A percentile compares a stretch with the other conserved stretches of the same genome.
These are phyloP conservation scores for Ceratothoa steindachneri DNA, from an alignment of 2,888 invertebrate genomes.

Conservation along the genomic window DNA sequence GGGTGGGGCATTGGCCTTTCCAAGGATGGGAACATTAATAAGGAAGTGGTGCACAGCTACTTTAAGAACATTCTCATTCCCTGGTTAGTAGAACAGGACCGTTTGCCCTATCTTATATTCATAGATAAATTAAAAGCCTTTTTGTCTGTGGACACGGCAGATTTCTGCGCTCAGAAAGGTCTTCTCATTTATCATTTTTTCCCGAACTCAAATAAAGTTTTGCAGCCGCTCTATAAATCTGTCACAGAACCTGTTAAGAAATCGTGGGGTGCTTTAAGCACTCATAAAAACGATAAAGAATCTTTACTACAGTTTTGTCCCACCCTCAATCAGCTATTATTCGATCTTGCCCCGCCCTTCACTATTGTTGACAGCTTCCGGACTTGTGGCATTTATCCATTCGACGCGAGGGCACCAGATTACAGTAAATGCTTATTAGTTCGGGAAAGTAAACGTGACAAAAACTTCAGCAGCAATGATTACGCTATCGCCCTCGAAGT, in stretches of 20 bases:
- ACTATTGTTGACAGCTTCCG: neutral
- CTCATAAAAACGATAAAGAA: constrained; percentile 4
- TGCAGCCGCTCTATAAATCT: neutral
- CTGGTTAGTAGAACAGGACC: neutral
- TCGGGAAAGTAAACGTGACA: neutral
- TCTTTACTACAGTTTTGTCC: neutral
- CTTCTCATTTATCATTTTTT: neutral
- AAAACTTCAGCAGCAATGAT: neutral
- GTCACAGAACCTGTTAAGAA: neutral
- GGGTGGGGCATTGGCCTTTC: neutral
- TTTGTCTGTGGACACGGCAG: neutral
- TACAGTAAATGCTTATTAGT: neutral
- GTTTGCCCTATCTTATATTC: neutral
- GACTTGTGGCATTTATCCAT: neutral
- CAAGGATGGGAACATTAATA: constrained; percentile 3
- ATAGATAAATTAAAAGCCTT: constrained; percentile 5
- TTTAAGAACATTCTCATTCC: neutral
- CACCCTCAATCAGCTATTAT: neutral
- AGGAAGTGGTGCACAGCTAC: neutral
- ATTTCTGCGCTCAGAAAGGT: neutral
- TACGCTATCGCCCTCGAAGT: neutral
- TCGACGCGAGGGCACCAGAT: neutral
- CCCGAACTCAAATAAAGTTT: neutral
- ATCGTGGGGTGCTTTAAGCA: neutral
- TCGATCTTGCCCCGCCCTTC: neutral